Evolutionary conservation across 2,113 vertebrate genomes (phyloP), one percentile per base, ranked within the genome.

Genomic region (Psilopogon haemacephalus): DNA sequence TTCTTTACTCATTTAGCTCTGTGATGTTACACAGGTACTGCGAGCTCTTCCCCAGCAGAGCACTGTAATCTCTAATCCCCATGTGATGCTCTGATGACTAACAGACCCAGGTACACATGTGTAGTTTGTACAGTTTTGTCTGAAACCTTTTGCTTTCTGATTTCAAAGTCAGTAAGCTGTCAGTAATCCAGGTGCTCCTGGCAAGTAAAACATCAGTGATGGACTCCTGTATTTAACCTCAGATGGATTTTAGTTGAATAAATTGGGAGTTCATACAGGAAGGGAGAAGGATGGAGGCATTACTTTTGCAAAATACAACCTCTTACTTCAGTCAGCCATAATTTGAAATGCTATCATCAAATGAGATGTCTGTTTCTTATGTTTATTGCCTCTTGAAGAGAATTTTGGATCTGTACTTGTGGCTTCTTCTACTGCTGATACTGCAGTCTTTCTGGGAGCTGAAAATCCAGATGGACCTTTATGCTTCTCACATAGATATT

Each of bases 131-230:
- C 9, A 48, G 60, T 52, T 72, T 77, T 52, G 75, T 55, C 54
- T 70, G 35, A 95, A 86, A 62, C 16, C 16, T 88, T 89, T 58
- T 69, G 59, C 55, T 85, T 92, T 73, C 56, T 71, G n/a, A 91
- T 91, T 91, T 89, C 74, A 71, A 91, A 64, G 58, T 71, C 35
- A 87, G 63, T n/a, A 83, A 86, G n/a, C 26, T 85, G 70, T 64
- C 63, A 94, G 58, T 30, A 87, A 90, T 33, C 63, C 74, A 86
- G 83, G 58, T 86, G 69, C 28, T 96, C 28, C 88, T 80, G 54
- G 87, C 54, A 91, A 55, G 50, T 89, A 42, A 71, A 79, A 73
- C 58, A 26, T 32, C 59, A 80, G 68, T 44, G 28, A 80, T 16
- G 35, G 42, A 48, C 20, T 50, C 65, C 44, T 86, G 18, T 28